Base-by-base conservation (phyloP, 1,140 invertebrate species). In the Heliconius himera region DNA sequence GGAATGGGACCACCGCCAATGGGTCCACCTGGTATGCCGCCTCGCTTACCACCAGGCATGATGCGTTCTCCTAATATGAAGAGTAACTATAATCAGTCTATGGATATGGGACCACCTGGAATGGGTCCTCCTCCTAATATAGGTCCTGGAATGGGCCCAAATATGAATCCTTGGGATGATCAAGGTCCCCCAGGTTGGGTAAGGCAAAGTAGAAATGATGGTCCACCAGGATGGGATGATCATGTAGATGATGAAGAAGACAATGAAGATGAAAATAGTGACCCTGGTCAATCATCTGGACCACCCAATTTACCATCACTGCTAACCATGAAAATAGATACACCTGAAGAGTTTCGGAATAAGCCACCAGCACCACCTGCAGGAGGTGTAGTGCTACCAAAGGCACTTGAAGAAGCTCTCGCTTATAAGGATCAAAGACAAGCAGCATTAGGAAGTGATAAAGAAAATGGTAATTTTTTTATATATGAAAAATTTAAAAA, bases 371-470 rank as follows among this genome's bases (percentile, higher is more conserved):
- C 80, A 74, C 78, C 79, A 73, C 78, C 86, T 46, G 83, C 84
- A 33, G 86, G 88, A 36, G 97, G 97, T 82, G 95, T 97, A 1
- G 95, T 96, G 13, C 90, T 99, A 22, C 98, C 98, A 13, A 97
- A 97, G 87, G 98, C 97, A 22, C 92, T 99, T 54, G 98, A 99
- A 93, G 97, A 98, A 89, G 97, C 97, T 29, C 92, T 99, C 1
- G 98, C 98, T 26, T 97, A 98, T 71, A 98, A 98, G 93, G 97
- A 97, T 87, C 97, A 97, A 82, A 95, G 98, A 85, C 98, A 97
- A 18, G 96, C 97, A 83, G 97, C 98, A 90, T 95, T 98, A 71
- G 96, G 97, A 9, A 92, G 96, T 74, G 95, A 92, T 74, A 86
- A 87, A 79, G 87, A 89, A 54, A 81, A 70, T 81, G 77, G 77